A percentile compares a stretch with the other conserved stretches of the same genome.
These are phyloP conservation scores for Drosophila mettleri DNA, from an alignment of 2,888 invertebrate species.

Conservation along the genomic window DNA sequence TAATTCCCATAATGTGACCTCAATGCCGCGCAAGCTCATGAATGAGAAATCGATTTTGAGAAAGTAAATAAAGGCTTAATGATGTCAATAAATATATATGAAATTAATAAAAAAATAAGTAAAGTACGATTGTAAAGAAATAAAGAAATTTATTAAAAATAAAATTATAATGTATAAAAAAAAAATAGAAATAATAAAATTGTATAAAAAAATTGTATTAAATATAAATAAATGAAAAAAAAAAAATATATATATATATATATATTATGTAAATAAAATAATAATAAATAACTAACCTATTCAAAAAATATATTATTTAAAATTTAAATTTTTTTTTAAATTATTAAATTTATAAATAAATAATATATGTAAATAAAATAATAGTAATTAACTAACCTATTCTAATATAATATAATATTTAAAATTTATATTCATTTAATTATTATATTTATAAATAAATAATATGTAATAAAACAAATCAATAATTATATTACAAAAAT, in stretches of 20 bases:
- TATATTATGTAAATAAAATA: neutral
- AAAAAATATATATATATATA: neutral
- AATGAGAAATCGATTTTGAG: constrained; percentile 3
- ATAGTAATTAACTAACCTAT: too few relatives aligned
- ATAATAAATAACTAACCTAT: too few relatives aligned
- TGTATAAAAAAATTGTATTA: neutral
- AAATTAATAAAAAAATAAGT: neutral
- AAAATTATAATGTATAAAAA: neutral
- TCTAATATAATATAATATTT: too few relatives aligned
- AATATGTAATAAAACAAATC: too few relatives aligned
- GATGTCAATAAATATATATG: neutral
- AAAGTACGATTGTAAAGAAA: neutral
- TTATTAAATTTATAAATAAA: too few relatives aligned
- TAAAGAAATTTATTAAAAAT: neutral
- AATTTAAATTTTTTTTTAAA: too few relatives aligned
- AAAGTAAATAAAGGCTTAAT: constrained; percentile 5
- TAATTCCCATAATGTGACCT: neutral
- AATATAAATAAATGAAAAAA: neutral
- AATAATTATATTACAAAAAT: too few relatives aligned
- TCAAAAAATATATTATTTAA: too few relatives aligned
- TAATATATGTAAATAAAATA: too few relatives aligned
- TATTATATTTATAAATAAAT: too few relatives aligned
- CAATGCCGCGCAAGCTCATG: constrained; percentile 3
- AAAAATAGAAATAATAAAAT: neutral
- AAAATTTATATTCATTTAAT: too few relatives aligned